Evolutionary conservation across 1,140 invertebrate species (phyloP).

Genomic region (Camponotus vicinus): DNA sequence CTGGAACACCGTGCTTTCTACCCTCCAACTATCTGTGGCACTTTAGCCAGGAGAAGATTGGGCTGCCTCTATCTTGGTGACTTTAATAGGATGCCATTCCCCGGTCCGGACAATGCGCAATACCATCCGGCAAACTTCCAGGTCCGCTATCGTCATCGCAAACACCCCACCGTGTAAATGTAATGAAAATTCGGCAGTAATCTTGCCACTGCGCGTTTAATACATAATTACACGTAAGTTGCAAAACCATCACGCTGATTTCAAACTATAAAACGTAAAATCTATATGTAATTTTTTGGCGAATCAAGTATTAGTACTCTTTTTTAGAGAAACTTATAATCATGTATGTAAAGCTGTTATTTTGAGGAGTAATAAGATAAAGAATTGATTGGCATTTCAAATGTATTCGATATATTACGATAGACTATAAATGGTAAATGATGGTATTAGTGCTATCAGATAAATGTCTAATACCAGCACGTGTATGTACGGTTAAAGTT

Average conservation of each 20-base stretch:
- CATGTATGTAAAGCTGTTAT: neutral
- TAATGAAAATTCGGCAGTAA: slow-evolving; percentile 66
- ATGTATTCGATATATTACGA: neutral
- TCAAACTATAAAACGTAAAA: neutral
- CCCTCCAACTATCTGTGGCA: slow-evolving; percentile 64
- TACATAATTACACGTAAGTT: neutral
- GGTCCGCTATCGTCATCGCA: slow-evolving; percentile 33
- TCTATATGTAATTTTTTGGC: neutral
- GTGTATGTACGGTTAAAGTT: neutral
- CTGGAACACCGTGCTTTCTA: slow-evolving; percentile 42
- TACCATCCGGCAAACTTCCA: slow-evolving; percentile 47
- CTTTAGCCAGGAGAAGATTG: slow-evolving; percentile 45
- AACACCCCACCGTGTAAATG: slow-evolving; percentile 38
- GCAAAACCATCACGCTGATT: neutral
- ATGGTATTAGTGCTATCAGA: neutral
- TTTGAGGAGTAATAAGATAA: slow-evolving; percentile 4
- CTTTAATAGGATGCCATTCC: slow-evolving; percentile 75
- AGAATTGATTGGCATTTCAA: neutral
- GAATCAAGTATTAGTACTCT: neutral
- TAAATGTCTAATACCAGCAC: neutral
- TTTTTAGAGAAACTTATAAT: neutral
- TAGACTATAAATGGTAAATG: neutral
- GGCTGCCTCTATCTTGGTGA: slow-evolving; percentile 64
- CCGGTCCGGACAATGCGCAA: slow-evolving; percentile 64
- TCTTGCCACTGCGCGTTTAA: neutral